phyloP scores from a whole-genome alignment of 2,113 vertebrate species.

The Anser brachyrhynchus region DNA sequence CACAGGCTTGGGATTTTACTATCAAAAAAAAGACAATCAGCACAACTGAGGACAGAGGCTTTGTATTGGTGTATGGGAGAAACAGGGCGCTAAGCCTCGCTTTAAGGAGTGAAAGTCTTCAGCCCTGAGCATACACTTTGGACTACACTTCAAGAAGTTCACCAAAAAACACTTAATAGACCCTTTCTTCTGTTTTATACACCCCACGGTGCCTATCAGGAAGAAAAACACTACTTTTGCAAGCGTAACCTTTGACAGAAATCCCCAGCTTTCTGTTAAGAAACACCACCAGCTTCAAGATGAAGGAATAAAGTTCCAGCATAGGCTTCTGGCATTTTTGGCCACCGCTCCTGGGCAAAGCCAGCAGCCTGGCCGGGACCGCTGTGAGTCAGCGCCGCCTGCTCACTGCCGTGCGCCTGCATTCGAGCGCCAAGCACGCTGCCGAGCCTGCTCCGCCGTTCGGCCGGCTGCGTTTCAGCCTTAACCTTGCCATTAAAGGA shows the following conservation, averaged over 20 bases:
- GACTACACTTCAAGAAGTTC: neutral
- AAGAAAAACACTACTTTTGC: too few relatives aligned
- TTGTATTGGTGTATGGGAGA: neutral
- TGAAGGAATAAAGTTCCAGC: neutral
- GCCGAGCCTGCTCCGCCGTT: neutral
- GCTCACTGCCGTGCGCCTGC: neutral
- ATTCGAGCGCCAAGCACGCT: neutral
- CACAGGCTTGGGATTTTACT: neutral
- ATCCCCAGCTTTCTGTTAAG: neutral
- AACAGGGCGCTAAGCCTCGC: too few relatives aligned
- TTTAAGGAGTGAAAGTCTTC: neutral
- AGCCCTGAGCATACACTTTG: neutral
- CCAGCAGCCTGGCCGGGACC: neutral
- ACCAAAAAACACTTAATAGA: too few relatives aligned
- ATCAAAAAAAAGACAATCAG: neutral
- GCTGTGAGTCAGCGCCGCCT: constrained; percentile 8
- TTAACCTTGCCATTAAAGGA: constrained; percentile 54
- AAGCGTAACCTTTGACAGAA: neutral
- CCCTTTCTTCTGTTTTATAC: neutral
- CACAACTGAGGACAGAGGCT: neutral
- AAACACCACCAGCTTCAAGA: neutral
- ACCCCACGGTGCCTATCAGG: too few relatives aligned
- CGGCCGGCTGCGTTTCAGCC: neutral
- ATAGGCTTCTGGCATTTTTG: neutral
- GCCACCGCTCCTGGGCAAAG: neutral